phyloP scores from a whole-genome alignment of 2,797 vertebrate genomes.

The Todus mexicanus region DNA sequence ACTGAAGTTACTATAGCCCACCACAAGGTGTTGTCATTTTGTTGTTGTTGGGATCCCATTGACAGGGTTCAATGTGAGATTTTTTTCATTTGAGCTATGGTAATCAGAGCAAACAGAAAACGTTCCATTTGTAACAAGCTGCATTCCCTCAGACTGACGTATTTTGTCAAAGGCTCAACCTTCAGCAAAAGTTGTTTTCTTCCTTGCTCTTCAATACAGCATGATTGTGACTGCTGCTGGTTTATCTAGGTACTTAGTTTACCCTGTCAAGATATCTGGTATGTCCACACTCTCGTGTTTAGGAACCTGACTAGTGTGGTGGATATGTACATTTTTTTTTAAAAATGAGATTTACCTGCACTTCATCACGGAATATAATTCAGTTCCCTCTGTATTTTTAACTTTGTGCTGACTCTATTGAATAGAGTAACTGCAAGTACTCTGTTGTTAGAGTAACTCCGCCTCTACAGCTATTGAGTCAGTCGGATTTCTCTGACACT shows the following conservation, averaged over 20 bases:
- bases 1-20: background rate
- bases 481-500: background rate
- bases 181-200: background rate
- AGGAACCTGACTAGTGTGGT: background rate
- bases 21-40: background rate
- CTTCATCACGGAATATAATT: background rate
- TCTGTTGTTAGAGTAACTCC: background rate
- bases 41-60: background rate
- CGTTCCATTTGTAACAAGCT: background rate
- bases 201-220: background rate
- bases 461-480: conserved; percentile 4
- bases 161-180: background rate
- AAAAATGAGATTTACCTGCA: background rate
- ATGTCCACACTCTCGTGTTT: background rate
- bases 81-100: background rate
- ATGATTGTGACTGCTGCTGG: background rate
- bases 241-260: background rate
- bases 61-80: background rate
- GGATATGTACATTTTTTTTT: background rate
- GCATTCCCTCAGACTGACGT: background rate
- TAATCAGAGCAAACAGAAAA: background rate
- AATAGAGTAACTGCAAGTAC: background rate
- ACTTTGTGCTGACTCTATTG: background rate
- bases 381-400: background rate
- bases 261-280: background rate